Conservation (phyloP, 2,888 invertebrate species). For the Mechanitis mazaeus region DNA sequence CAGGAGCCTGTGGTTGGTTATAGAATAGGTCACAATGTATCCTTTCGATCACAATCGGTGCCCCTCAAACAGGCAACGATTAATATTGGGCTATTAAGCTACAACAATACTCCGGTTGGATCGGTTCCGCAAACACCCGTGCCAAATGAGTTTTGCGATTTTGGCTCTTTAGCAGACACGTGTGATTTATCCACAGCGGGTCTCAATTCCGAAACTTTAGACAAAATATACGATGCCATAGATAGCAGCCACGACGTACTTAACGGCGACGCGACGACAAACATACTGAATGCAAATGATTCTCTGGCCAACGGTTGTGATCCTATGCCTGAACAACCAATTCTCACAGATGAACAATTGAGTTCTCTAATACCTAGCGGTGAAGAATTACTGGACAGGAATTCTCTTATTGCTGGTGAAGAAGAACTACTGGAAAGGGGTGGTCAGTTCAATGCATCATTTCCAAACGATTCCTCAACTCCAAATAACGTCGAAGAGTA, state of each 20-base stretch:
- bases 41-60: slow-evolving; percentile 86
- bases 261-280: slow-evolving; percentile 46
- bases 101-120: slow-evolving; percentile 76
- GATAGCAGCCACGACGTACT: slow-evolving; percentile 73
- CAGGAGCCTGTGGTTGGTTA: slow-evolving; percentile 66
- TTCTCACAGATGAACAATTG: slow-evolving; percentile 58
- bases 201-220: slow-evolving; percentile 78
- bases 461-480: slow-evolving; percentile 44
- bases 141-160: slow-evolving; percentile 84
- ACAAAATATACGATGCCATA: slow-evolving; percentile 80
- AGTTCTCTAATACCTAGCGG: slow-evolving; percentile 61
- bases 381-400: slow-evolving; percentile 47
- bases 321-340: slow-evolving; percentile 54
- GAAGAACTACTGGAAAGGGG: slow-evolving; percentile 46
- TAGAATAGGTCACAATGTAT: slow-evolving; percentile 57
- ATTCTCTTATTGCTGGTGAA: slow-evolving; percentile 58
- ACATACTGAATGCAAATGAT: slow-evolving; percentile 50
- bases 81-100: slow-evolving; percentile 57
- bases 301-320: slow-evolving; percentile 62
- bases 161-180: slow-evolving; percentile 77
- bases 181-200: slow-evolving; percentile 73
- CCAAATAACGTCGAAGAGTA: slow-evolving; percentile 64
- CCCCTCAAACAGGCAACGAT: slow-evolving; percentile 80
- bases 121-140: slow-evolving; percentile 82
- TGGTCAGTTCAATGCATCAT: slow-evolving; percentile 55